Percentiles rank a stretch among this genome's conserved stretches.
Evolutionary conservation across 2,797 vertebrate genomes (phyloP).

Genomic region (Cuculus canorus): DNA sequence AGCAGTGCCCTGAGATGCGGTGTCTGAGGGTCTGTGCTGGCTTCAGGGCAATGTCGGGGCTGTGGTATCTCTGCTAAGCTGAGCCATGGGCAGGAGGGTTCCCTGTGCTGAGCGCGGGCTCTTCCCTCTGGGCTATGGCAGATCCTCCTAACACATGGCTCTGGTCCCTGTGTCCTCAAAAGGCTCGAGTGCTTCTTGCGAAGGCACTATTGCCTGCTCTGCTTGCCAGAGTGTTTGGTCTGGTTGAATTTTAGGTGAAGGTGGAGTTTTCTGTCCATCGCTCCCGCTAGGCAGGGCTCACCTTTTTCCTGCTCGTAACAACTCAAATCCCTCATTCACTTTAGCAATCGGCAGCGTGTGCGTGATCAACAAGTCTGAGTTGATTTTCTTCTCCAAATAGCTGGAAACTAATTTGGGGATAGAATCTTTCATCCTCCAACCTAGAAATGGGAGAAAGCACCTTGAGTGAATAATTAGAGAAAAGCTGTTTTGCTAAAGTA

Average conservation of each 20-base stretch:
- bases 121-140: not conserved
- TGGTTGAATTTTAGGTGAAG: not conserved
- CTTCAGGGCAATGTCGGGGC: too few species aligned
- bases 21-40: not conserved
- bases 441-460: conserved; percentile 54
- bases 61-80: not conserved
- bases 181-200: not conserved
- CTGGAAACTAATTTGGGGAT: conserved; percentile 78
- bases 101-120: not conserved
- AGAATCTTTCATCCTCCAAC: conserved; percentile 78
- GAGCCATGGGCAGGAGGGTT: not conserved
- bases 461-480: not conserved
- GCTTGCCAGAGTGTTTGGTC: not conserved
- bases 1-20: too few species aligned
- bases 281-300: conserved; percentile 35
- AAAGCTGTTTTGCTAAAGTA: not conserved
- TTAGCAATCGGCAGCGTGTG: conserved; percentile 81
- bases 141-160: fast-evolving
- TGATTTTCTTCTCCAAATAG: conserved; percentile 83
- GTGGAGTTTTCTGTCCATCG: not conserved
- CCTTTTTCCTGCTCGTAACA: conserved; percentile 81
- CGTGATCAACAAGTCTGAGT: conserved; percentile 83
- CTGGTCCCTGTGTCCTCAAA: not conserved
- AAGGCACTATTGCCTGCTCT: not conserved
- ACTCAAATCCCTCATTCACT: conserved; percentile 79